These are phyloP conservation scores for Caenorhabditis macrosperma DNA, from an alignment of 2,888 invertebrate genomes.

Conservation along the genomic window DNA sequence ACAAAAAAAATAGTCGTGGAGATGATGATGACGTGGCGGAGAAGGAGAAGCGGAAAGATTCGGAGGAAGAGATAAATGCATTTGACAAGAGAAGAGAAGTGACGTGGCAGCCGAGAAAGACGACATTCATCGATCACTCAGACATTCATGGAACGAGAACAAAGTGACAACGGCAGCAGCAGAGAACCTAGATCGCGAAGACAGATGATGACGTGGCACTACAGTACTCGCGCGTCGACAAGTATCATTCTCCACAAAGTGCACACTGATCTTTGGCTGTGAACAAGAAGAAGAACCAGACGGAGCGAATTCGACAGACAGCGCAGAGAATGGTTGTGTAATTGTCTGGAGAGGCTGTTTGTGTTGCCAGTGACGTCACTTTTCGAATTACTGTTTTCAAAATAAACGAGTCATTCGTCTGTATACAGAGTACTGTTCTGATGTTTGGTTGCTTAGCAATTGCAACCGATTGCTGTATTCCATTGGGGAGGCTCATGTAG, in stretches of 20 bases:
- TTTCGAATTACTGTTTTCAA: conserved; percentile 12
- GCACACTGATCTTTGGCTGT: conserved; percentile 17
- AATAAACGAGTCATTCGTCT: not conserved
- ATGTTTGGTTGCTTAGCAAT: conserved; percentile 8
- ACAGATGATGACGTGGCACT: conserved; percentile 9
- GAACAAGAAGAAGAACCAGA: not conserved
- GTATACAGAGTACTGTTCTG: not conserved
- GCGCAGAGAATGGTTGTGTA: not conserved
- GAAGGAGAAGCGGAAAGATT: not conserved
- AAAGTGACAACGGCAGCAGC: not conserved
- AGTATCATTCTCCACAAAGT: not conserved
- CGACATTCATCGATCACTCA: conserved; percentile 4
- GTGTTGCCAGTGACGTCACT: conserved; percentile 3
- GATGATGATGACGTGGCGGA: not conserved
- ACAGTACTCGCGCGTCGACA: not conserved
- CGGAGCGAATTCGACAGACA: conserved; percentile 6
- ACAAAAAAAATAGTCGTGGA: not conserved
- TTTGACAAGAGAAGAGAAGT: no score
- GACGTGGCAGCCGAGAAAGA: not conserved
- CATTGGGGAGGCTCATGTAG: not conserved
- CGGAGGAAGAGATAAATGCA: no score
- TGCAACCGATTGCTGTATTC: not conserved
- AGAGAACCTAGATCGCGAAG: not conserved
- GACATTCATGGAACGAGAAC: conserved; percentile 1
- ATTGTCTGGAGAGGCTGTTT: conserved; percentile 2